phyloP scores from a whole-genome alignment of 2,797 vertebrate species.

The Xyrichtys novacula region DNA sequence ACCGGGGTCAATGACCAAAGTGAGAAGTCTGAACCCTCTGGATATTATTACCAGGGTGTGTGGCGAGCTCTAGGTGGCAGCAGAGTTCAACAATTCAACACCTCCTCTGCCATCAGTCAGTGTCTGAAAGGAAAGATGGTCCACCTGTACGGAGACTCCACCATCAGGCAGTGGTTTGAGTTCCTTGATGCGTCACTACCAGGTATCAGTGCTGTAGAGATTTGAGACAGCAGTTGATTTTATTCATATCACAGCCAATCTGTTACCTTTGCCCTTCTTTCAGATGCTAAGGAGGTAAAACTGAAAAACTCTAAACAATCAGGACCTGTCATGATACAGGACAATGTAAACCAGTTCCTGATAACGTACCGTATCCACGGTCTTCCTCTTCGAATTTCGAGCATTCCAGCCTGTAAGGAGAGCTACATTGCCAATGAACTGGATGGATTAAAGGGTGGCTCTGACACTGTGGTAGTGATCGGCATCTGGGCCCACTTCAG shows the following conservation, averaged over 20 bases:
- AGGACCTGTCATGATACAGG: slow-evolving; percentile 90
- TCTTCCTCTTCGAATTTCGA: slow-evolving; percentile 89
- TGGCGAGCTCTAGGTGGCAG: too few species aligned
- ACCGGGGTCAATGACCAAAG: too few species aligned
- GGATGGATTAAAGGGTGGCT: slow-evolving; percentile 87
- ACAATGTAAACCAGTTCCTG: slow-evolving; percentile 87
- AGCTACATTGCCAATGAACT: slow-evolving; percentile 92
- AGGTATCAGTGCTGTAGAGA: slow-evolving; percentile 75
- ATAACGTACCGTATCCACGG: slow-evolving; percentile 90
- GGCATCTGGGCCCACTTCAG: slow-evolving; percentile 94
- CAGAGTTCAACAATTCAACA: too few species aligned
- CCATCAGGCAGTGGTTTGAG: slow-evolving; percentile 94
- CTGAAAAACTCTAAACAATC: slow-evolving; percentile 76
- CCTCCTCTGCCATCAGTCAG: too few species aligned
- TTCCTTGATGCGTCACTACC: slow-evolving; percentile 86
- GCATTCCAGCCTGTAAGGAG: slow-evolving; percentile 84
- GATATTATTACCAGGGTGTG: slow-evolving; percentile 58
- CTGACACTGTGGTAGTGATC: slow-evolving; percentile 87
- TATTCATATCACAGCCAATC: background rate
- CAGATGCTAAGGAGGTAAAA: slow-evolving; percentile 31
- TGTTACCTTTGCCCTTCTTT: background rate
- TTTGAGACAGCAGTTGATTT: background rate
- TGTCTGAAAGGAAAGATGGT: too few species aligned
- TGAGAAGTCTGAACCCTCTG: too few species aligned
- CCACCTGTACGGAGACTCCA: slow-evolving; percentile 94